Conservation (phyloP, 2,888 invertebrate species). For the Lapara coniferarum region DNA sequence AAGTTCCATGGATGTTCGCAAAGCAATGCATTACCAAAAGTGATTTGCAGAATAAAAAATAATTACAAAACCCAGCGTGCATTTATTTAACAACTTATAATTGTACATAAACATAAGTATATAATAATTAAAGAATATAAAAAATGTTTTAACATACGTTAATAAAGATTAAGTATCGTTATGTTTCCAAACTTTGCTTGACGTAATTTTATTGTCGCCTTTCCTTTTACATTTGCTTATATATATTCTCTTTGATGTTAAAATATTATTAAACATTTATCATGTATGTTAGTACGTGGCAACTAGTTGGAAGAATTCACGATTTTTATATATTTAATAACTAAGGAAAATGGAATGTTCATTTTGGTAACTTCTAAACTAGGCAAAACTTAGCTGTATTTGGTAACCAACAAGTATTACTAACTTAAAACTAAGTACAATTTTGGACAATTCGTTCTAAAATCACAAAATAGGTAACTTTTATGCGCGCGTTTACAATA, state of each 20-base stretch:
- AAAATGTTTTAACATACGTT: neutral
- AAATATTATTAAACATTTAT: slow-evolving; percentile 20
- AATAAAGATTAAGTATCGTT: too few species aligned
- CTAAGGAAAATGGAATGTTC: slow-evolving; percentile 11
- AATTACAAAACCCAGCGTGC: neutral
- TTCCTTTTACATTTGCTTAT: slow-evolving; percentile 7
- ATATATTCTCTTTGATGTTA: slow-evolving; percentile 3
- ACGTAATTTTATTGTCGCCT: neutral
- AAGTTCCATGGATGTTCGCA: neutral
- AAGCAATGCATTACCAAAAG: too few species aligned
- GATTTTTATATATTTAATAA: slow-evolving; percentile 36
- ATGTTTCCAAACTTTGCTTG: too few species aligned
- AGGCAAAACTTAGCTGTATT: neutral
- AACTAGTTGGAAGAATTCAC: slow-evolving; percentile 78
- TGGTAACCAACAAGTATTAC: neutral
- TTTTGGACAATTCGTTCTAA: neutral
- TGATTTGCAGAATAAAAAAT: neutral
- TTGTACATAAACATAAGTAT: neutral
- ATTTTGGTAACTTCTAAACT: neutral
- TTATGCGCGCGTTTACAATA: slow-evolving; percentile 26
- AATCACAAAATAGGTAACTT: slow-evolving; percentile 30
- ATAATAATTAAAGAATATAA: neutral
- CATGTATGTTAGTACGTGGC: slow-evolving; percentile 56
- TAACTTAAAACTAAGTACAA: slow-evolving; percentile 20
- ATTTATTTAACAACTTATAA: slow-evolving; percentile 13